phyloP scores from a whole-genome alignment of 2,888 invertebrate genomes.

The Rhamnusium bicolor region DNA sequence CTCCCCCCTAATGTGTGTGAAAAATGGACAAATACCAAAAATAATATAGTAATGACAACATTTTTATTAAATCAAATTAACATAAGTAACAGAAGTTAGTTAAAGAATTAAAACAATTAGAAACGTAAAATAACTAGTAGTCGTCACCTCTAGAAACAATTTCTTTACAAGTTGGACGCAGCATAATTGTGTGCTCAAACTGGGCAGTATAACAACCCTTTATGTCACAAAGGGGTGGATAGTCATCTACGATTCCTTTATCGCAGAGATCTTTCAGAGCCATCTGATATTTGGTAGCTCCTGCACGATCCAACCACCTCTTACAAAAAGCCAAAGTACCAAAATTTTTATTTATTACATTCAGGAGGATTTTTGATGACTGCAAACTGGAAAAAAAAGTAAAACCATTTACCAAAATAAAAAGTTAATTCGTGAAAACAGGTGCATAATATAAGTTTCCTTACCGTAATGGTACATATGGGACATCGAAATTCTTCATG shows the following conservation, averaged over 20 bases:
- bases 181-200: conserved; percentile 98
- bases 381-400: conserved; percentile 79
- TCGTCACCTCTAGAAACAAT: conserved; percentile 97
- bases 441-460: background rate
- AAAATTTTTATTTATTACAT: conserved; percentile 96
- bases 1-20: no score
- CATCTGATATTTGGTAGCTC: conserved; percentile 98
- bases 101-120: conserved; percentile 28
- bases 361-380: conserved; percentile 93
- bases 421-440: background rate
- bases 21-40: background rate
- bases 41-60: conserved; percentile 24
- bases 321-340: conserved; percentile 98
- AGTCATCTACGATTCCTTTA: conserved; percentile 97
- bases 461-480: conserved; percentile 91
- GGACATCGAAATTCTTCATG: conserved; percentile 98
- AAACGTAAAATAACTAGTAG: conserved; percentile 76
- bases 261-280: conserved; percentile 98
- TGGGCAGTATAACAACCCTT: conserved; percentile 99
- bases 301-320: conserved; percentile 97
- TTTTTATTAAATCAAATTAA: conserved; percentile 33
- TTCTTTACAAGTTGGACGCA: conserved; percentile 99
- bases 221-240: conserved; percentile 97
- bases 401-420: no score
- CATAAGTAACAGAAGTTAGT: conserved; percentile 30